Conservation (phyloP, 2,888 invertebrate genomes). For the Quadroppia sp. region DNA sequence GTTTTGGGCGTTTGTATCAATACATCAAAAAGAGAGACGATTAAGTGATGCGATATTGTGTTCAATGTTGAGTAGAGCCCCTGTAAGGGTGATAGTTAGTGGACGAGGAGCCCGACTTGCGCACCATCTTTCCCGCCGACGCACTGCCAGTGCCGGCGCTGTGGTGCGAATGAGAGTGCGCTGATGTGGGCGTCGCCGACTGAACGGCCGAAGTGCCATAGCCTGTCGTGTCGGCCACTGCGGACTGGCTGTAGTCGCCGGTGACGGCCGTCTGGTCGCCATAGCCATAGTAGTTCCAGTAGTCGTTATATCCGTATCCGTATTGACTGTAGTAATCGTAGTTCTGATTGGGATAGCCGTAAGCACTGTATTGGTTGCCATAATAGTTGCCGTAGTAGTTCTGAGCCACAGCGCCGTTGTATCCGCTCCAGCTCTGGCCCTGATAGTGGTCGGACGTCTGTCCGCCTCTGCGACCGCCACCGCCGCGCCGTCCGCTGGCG, state of each 20-base stretch:
- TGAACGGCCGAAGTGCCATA: neutral
- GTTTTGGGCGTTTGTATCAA: too few relatives aligned
- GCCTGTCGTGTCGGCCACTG: neutral
- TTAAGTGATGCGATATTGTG: neutral
- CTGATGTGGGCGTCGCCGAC: neutral
- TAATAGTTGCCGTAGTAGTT: slow-evolving; percentile 33
- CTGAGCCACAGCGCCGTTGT: slow-evolving; percentile 36
- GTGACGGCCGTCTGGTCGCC: neutral
- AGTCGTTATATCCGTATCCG: slow-evolving; percentile 24
- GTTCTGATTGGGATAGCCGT: slow-evolving; percentile 20
- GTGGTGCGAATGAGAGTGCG: slow-evolving; percentile 26
- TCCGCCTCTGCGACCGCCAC: slow-evolving; percentile 55
- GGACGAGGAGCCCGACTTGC: slow-evolving; percentile 24
- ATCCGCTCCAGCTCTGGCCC: slow-evolving; percentile 46
- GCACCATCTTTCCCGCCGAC: slow-evolving; percentile 10
- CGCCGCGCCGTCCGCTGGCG: slow-evolving; percentile 57
- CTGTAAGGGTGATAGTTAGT: slow-evolving; percentile 29
- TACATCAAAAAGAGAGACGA: too few relatives aligned
- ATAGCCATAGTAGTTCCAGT: slow-evolving; percentile 36
- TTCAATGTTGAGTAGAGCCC: slow-evolving; percentile 9
- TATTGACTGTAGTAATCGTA: slow-evolving; percentile 31
- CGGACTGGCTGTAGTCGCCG: neutral
- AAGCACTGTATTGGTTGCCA: slow-evolving; percentile 25
- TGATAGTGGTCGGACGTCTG: slow-evolving; percentile 50
- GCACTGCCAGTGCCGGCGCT: slow-evolving; percentile 1